phyloP scores from a whole-genome alignment of 1,140 invertebrate species.

The Micrasema longulum region DNA sequence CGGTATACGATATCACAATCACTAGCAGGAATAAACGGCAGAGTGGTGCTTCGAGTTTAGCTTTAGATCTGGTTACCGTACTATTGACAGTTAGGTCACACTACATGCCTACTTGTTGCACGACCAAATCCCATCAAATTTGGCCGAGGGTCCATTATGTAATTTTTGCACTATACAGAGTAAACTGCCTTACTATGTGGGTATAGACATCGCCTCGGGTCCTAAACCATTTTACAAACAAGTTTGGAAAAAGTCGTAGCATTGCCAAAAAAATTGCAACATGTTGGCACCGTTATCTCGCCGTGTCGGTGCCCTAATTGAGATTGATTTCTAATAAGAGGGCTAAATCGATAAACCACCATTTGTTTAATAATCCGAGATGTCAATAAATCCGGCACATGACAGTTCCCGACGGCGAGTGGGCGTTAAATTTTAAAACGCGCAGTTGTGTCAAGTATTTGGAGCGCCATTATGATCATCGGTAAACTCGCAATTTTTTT shows the following conservation, averaged over 20 bases:
- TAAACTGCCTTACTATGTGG: slow-evolving; percentile 67
- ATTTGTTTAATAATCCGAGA: slow-evolving; percentile 57
- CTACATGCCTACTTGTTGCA: slow-evolving; percentile 70
- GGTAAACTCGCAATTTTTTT: slow-evolving; percentile 40
- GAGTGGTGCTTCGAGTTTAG: background rate
- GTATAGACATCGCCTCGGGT: slow-evolving; percentile 68
- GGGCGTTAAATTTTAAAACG: slow-evolving; percentile 63
- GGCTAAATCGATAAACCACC: slow-evolving; percentile 64
- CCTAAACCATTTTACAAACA: slow-evolving; percentile 65
- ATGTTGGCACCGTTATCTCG: slow-evolving; percentile 70
- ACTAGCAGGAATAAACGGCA: slow-evolving; percentile 3
- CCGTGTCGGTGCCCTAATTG: slow-evolving; percentile 68
- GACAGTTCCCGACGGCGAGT: slow-evolving; percentile 41
- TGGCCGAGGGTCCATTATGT: slow-evolving; percentile 64
- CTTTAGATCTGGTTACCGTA: slow-evolving; percentile 62
- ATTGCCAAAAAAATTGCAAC: slow-evolving; percentile 70
- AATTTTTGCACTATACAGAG: slow-evolving; percentile 67
- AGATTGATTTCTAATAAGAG: slow-evolving; percentile 56
- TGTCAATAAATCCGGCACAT: slow-evolving; percentile 44
- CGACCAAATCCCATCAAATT: slow-evolving; percentile 63
- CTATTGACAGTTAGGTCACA: slow-evolving; percentile 69
- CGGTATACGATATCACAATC: slow-evolving; percentile 14
- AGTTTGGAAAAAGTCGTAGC: slow-evolving; percentile 69
- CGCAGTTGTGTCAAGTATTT: slow-evolving; percentile 69
- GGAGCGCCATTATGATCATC: slow-evolving; percentile 65